Evolutionary conservation across 2,797 vertebrate species (phyloP), one percentile per base, ranked within the genome.

Genomic region (Microchirus variegatus): DNA sequence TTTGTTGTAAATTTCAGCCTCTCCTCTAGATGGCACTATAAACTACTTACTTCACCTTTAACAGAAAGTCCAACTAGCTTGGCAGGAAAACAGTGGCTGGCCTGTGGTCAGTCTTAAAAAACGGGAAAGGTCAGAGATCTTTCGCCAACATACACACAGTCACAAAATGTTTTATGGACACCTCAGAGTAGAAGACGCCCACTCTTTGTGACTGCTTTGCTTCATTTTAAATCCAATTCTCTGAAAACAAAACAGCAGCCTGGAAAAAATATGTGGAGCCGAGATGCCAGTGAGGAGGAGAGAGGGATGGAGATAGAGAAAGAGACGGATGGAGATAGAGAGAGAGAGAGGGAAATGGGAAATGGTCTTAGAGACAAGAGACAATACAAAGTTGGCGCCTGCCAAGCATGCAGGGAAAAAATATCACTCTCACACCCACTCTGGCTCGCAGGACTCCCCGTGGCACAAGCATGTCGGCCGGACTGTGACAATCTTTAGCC

Each of bases 201-300:
- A 83, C 82, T 59, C 68, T 75, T 81, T 67, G 63, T 63, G 62
- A 43, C 67, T 71, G 68, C 65, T 78, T 67, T 80, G 66, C 67
- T 63, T 87, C 85, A 89, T 89, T 75, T 84, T 72, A 89, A 89
- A 81, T 77, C 71, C 78, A 84, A 84, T 86, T 83, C 44, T 81
- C 73, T 83, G 57, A 81, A 78, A 84, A 67, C 61, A 70, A 77
- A 84, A 78, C 19, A 38, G 47, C 76, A 63, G 72, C 46, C 47
- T 70, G 58, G 44, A 85, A 81, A 81, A 85, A 81, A 63, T 78
- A 65, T 18, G 67, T 63, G 62, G 52, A 73, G 67, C 76, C 78
- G 78, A 89, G 72, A 83, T 78, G 59, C 68, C 65, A 72, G 60
- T 51, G 73, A 81, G 52, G 48, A 46, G 51, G 69, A 67, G 15